Conservation (phyloP, 2,113 vertebrate species). For the Cyanistes caeruleus region DNA sequence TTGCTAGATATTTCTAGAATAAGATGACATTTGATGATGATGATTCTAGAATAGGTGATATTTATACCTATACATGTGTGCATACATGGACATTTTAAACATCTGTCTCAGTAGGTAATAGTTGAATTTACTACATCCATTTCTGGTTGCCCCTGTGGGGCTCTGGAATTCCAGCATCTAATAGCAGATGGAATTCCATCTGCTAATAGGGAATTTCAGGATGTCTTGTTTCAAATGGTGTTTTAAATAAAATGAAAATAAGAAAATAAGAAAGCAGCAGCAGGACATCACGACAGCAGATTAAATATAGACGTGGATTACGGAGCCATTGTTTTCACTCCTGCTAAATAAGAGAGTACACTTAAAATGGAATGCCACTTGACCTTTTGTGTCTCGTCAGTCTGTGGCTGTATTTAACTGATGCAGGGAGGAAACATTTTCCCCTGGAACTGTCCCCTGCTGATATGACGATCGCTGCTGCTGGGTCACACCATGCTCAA, state of each 20-base stretch:
- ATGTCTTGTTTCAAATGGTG: constrained; percentile 20
- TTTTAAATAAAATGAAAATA: neutral
- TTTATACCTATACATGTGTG: neutral
- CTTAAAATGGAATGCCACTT: constrained; percentile 75
- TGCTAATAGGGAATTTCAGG: neutral
- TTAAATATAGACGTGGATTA: constrained; percentile 83
- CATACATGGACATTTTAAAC: neutral
- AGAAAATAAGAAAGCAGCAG: neutral
- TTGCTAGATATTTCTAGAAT: neutral
- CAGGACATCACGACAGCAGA: constrained; percentile 42
- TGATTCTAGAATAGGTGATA: neutral
- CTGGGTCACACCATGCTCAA: constrained; percentile 63
- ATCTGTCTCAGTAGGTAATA: neutral
- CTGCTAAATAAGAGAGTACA: constrained; percentile 75
- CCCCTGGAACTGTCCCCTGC: constrained; percentile 18
- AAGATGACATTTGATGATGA: neutral
- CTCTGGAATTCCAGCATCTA: constrained; percentile 27
- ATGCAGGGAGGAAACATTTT: constrained; percentile 24
- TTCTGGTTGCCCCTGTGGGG: neutral
- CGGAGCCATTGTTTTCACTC: constrained; percentile 76
- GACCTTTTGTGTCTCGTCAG: constrained; percentile 59
- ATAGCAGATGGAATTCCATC: neutral
- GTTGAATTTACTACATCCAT: neutral
- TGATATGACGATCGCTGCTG: constrained; percentile 51
- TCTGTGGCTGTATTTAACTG: constrained; percentile 66